phyloP scores from a whole-genome alignment of 2,797 vertebrate genomes.

The Netta rufina region DNA sequence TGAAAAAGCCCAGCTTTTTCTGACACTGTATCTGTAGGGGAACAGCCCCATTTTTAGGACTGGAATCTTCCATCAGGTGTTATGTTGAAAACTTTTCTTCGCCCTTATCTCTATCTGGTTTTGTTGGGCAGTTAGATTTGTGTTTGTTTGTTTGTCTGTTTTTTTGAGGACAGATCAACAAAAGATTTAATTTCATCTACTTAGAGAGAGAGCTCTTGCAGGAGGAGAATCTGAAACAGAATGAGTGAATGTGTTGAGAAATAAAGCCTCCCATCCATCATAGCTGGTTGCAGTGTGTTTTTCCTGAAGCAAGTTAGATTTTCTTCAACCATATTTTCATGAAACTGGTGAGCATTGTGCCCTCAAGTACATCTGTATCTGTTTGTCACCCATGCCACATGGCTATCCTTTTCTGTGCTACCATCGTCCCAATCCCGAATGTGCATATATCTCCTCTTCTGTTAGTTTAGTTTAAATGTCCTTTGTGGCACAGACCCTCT shows the following conservation, averaged over 20 bases:
- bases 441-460: neutral
- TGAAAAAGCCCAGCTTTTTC: neutral
- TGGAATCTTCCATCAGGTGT: neutral
- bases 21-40: neutral
- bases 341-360: neutral
- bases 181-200: slow-evolving; percentile 16
- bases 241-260: neutral
- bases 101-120: neutral
- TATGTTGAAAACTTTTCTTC: neutral
- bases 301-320: neutral
- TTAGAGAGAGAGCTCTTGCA: neutral
- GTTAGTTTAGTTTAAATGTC: neutral
- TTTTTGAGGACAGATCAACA: neutral
- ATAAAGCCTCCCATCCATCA: neutral
- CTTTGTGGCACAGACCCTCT: neutral
- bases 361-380: neutral
- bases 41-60: neutral
- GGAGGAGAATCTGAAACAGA: neutral
- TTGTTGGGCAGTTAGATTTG: neutral
- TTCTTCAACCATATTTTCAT: neutral
- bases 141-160: accelerated
- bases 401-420: neutral
- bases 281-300: neutral
- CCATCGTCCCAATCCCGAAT: neutral
- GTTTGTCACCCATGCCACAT: neutral